Evolutionary conservation across 1,140 invertebrate genomes (phyloP).

Genomic region (Drosophila subpulchrella): DNA sequence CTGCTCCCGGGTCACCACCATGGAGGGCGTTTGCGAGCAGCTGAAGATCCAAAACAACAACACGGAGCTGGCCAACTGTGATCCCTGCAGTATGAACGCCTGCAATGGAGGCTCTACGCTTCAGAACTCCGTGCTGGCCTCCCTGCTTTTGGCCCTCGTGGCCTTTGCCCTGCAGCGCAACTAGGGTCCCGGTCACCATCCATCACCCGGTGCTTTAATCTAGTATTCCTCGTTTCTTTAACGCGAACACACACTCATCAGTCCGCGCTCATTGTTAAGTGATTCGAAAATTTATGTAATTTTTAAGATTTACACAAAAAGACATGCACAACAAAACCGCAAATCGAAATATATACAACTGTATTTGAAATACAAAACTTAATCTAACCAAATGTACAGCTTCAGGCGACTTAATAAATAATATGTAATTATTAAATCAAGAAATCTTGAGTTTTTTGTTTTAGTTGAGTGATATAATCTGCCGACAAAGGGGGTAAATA

Average conservation of each 20-base stretch:
- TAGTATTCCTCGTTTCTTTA: conserved; percentile 65
- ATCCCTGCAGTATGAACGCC: conserved; percentile 68
- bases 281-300: conserved; percentile 62
- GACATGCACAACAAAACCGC: conserved; percentile 9
- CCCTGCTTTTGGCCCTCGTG: conserved; percentile 54
- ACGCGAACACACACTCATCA: conserved; percentile 28
- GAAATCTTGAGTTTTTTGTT: background rate
- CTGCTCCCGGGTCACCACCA: conserved; percentile 63
- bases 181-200: conserved; percentile 19
- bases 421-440: conserved; percentile 30
- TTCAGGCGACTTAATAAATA: conserved; percentile 59
- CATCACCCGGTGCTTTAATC: conserved; percentile 60
- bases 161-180: conserved; percentile 58
- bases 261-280: conserved; percentile 19
- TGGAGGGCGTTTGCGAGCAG: conserved; percentile 57
- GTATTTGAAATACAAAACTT: conserved; percentile 37
- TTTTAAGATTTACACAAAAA: conserved; percentile 21
- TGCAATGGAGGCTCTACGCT: conserved; percentile 60
- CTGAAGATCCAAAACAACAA: conserved; percentile 35
- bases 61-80: conserved; percentile 43
- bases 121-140: conserved; percentile 45
- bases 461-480: background rate
- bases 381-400: conserved; percentile 60
- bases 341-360: conserved; percentile 57
- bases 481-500: background rate